Evolutionary conservation across 2,113 vertebrate species (phyloP), one percentile per base, ranked within the genome.

Genomic region (Excalfactoria chinensis): DNA sequence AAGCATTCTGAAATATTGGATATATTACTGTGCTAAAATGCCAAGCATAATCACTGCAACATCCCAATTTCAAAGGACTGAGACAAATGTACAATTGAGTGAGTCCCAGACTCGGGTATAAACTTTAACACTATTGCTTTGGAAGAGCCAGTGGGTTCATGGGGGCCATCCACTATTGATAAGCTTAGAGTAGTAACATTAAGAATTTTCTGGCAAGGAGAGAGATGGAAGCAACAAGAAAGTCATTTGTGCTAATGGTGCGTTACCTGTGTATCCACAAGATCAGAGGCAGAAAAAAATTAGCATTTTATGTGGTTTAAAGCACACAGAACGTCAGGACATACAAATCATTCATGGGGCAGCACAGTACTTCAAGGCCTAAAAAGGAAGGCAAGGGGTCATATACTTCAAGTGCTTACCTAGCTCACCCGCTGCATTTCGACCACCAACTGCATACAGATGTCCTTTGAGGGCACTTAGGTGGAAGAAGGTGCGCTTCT

Each of bases 401-500:
- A 58, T 1, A 18, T 1, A 18, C 46, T 32, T 11, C 49, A 37
- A 76, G 51, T 30, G 98, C 98, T 98, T 97, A 99, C 99, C 99
- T 6, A 99, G 98, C 96, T 99, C 99, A 28, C 99, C 99, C 17
- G 99, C 99, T 11, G 99, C 99, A 8, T 99, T 99, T 60, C 99
- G 98, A 26, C 99, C 99, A 28, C 99, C 99, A 0, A 99, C 99
- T 23, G 99, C 99, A 9, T 99, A 99, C 89, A 99, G 98, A 97
- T 99, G 98, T 97, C 99, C 99, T 97, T 99, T 99, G 96, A 99
- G 99, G 89, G 99, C 99, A 95, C 99, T 99, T 97, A 99, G 98
- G 98, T 99, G 99, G 98, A 99, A 99, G 98, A 99, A 99, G 96
- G 99, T 99, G 34, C 99, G 97, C 96, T 99, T 99, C 97, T 99